Base-by-base conservation (phyloP, 2,113 vertebrate genomes). In the Aleadryas rufinucha region DNA sequence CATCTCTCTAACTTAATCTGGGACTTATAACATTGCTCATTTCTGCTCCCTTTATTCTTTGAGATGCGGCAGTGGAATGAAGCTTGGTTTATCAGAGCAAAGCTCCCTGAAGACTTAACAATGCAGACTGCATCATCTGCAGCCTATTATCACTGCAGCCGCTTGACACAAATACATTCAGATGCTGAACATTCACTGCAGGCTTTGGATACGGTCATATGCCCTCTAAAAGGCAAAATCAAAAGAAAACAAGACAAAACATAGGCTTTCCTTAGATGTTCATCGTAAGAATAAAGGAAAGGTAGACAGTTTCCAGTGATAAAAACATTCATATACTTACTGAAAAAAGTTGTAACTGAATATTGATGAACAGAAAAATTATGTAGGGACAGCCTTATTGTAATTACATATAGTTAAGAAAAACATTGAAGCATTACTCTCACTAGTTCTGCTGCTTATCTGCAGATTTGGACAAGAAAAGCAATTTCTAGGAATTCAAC, bases 141-240 rank as follows among this genome's bases (percentile, higher is more conserved):
- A 97, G 94, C 92, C 87, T 69, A 85, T 94, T 75, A 97, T 89
- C 90, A 75, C 96, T 95, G 87, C 95, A 94, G 97, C 89, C 64
- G 2, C 72, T 88, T 96, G 96, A 98, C 93, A 96, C 95, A 95
- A 96, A 96, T 54, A 74, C 30, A 33, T 69, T 95, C 86, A 70
- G 95, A 87, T 56, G 84, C 96, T 88, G 81, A 94, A 93, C 79
- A 41, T 80, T 71, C 65, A 89, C 88, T 96, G 93, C 89, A 93
- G 97, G 45, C 72, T 92, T 70, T 23, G 6, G 81, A 22, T 39
- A 75, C 1, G 0, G 50, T 47, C 78, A 74, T 24, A 72, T 42
- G 72, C 82, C 90, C 69, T 72, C 81, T 42, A 75, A 64, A 83
- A 95, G 37, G 30, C 27, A 53, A 95, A 88, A 42, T 0, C 6